A percentile compares a stretch with the other conserved stretches of the same genome.
Conservation (phyloP, 2,888 invertebrate species). For the Drosophila villosipedis region DNA sequence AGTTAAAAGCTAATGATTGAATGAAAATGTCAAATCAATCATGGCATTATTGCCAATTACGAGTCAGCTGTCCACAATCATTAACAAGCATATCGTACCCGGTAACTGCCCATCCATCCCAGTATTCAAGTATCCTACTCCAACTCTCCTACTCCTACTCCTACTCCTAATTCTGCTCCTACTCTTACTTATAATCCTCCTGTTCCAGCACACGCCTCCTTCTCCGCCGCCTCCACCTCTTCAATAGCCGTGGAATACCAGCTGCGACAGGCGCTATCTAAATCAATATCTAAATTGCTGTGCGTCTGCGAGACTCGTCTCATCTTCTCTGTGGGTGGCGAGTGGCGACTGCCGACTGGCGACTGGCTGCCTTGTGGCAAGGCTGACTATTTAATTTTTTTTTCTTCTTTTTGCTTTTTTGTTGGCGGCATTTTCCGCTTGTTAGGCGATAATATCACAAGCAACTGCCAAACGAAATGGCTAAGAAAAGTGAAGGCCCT, state of each 20-base stretch:
- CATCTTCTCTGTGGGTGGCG: constrained; percentile 1
- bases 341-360: background rate
- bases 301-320: constrained; percentile 32
- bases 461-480: constrained; percentile 37
- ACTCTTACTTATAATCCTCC: no score
- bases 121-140: background rate
- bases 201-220: background rate
- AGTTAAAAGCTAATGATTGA: constrained; percentile 23
- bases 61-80: constrained; percentile 12
- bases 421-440: constrained; percentile 60
- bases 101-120: background rate
- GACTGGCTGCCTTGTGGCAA: constrained; percentile 13
- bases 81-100: constrained; percentile 1
- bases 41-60: constrained; percentile 50
- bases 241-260: background rate
- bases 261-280: constrained; percentile 51
- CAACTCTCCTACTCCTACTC: background rate
- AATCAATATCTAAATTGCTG: constrained; percentile 72
- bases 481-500: constrained; percentile 31
- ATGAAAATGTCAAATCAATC: constrained; percentile 44
- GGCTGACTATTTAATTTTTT: constrained; percentile 2
- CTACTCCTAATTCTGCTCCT: background rate
- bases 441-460: constrained; percentile 63
- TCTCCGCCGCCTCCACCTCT: no score
- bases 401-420: background rate